Evolutionary conservation across 2,113 vertebrate species (phyloP), one percentile per base, ranked within the genome.

Genomic region (Aix galericulata): DNA sequence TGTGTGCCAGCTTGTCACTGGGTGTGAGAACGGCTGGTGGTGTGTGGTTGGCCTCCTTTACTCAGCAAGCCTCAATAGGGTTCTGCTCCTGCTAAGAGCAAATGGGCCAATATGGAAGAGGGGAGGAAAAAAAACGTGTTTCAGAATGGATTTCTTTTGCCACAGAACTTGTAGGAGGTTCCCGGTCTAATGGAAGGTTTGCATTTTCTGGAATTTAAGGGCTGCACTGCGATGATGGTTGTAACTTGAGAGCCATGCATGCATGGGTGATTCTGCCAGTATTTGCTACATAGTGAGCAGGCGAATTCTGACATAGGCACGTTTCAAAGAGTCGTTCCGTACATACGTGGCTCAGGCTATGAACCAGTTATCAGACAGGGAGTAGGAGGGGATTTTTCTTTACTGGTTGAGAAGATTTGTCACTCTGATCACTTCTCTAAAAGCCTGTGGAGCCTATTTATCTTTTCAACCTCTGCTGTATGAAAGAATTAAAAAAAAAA

Each of bases 171-270:
- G 38, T 2, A 26, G 20, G 36, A 8, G 21, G 21, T 3, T 13
- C 20, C 31, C 16, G 27, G 6, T 29, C 22, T 8, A 3, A 22
- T 4, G 63, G 36, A 23, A 16, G 26, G 8, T 31, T 31, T 25
- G 52, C 29, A 3, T 29, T 42, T 13, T 26, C 31, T 15, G 29
- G 22, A n/a, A 6, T 23, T 0, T 4, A 31, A 9, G 40, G 26
- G 64, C 23, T 40, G 7, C 1, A 2, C 34, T 8, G 56, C 26
- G n/a, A 2, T 4, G 1, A 25, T 3, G 3, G 53, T 16, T 4
- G 0, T 29, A 5, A 9, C 9, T 22, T 1, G 13, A 42, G 40
- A 31, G 48, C 16, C 3, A 4, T 2, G 42, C 4, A 1, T 0
- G n/a, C 6, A 3, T 9, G 62, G 46, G 46, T 14, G 26, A 14